Evolutionary conservation across 2,888 invertebrate species (phyloP), one percentile per base, ranked within the genome.

Genomic region (Drosophila gaucha): DNA sequence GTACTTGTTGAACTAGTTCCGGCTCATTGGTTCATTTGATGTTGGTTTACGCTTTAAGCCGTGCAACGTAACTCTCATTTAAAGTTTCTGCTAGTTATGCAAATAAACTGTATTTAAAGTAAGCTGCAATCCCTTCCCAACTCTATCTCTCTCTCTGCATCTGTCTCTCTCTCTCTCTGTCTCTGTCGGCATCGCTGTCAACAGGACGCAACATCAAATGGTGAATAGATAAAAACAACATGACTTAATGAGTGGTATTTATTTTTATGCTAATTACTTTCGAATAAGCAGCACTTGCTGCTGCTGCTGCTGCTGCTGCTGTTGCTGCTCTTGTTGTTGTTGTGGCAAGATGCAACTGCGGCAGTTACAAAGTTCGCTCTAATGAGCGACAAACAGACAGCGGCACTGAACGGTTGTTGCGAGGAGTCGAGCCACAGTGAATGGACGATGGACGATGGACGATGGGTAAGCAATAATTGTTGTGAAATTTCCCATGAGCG

Each of bases 251-350:
- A 84, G 84, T 78, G 76, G 80, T 84, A 84, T 84, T 85, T 84
- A 83, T 83, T 84, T 83, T 86, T 86, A 86, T 86, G 85, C 82
- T 86, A 86, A 86, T 86, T 84, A 85, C 85, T 82, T 78, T 82
- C 76, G 78, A 85, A 85, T 85, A 83, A 80, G 78, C 60, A 67
- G 60, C 22, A 50, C 51, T 59, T 52, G 38, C 35, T 43, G 49
- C 20, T 47, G 16, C 44, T 55, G n/a, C 28, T 49, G 33, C 31
- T 14, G 20, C 28, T 36, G 16, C 6, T 12, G 20, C 38, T 6
- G 2, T 12, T 22, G 26, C 10, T 38, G 28, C 31, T 63, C 44
- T 14, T 57, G 30, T 18, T 67, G 50, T 3, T 39, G 39, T 3
- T 22, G 47, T 30, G 67, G 57, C 62, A 75, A 63, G 51, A 57